Base-by-base conservation (phyloP, 1,140 invertebrate genomes). In the Drosophila saltans region DNA sequence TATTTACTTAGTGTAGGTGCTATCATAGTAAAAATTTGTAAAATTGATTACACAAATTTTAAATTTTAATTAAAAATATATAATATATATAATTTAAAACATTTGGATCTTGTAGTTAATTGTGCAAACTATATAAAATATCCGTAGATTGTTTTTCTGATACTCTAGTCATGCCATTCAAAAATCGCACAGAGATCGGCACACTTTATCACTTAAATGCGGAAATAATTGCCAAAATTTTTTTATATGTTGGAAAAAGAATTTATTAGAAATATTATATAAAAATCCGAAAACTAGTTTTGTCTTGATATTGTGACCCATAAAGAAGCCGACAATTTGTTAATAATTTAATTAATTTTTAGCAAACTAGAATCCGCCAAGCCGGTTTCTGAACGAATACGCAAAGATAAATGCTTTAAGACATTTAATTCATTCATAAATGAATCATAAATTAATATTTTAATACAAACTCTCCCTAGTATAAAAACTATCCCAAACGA, bases 401-500 rank as follows among this genome's bases (percentile, higher is more conserved):
- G 45, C 21, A 10, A 24, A 26, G 0, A 26, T 26, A 26, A 52
- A 52, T 6, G 45, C 21, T 52, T 5, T 24, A 9, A 26, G 9
- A n/a, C 11, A 57, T 57, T n/a, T 57, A 57, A 28, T 57, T 57
- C 28, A 57, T 57, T 57, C 28, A 57, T 33, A 57, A 57, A 57
- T 33, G 30, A 59, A 11, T 8, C 10, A 36, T 36, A 36, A 16
- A 33, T n/a, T 36, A 10, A 39, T 39, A 3, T 9, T 30, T 39
- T 57, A 85, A 26, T 80, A 86, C 1, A 86, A 62, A 48, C 73
- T 86, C 45, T 89, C 83, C 1, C 80, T 61, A 16, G 85, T 89
- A 39, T 91, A 91, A 11, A 91, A 81, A 33, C 91, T 83, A 52
- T 92, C 89, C 93, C 93, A 93, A 21, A 93, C 79, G 28, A 90